Percentiles rank a stretch among this genome's conserved stretches.
Conservation (phyloP, 2,888 invertebrate species). For the Mesorhabditis spiculigera region DNA sequence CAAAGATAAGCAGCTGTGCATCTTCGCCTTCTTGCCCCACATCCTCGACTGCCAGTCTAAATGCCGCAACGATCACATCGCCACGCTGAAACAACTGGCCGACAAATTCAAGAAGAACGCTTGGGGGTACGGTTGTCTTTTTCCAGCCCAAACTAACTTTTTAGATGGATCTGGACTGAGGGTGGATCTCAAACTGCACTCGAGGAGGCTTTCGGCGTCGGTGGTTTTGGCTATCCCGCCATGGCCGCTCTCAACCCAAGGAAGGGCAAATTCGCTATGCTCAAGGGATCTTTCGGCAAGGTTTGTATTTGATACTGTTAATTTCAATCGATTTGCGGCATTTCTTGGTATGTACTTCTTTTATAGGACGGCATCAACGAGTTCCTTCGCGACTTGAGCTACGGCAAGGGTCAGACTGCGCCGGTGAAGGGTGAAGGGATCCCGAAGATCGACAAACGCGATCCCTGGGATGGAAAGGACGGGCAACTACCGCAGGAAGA, state of each 20-base stretch:
- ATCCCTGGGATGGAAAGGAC: conserved; percentile 65
- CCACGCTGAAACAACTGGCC: conserved; percentile 72
- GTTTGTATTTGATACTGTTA: background rate
- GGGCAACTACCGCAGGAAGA: conserved; percentile 61
- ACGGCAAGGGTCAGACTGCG: conserved; percentile 85
- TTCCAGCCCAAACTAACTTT: conserved; percentile 13
- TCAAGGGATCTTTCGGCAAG: conserved; percentile 78
- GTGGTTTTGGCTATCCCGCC: conserved; percentile 97
- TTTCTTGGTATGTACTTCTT: conserved; percentile 71
- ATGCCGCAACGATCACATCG: conserved; percentile 83
- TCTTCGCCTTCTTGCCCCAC: conserved; percentile 86
- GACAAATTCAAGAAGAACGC: conserved; percentile 88
- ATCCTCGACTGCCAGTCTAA: conserved; percentile 90
- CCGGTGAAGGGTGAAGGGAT: conserved; percentile 74
- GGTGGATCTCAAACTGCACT: conserved; percentile 79
- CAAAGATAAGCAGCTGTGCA: conserved; percentile 78
- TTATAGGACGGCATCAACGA: conserved; percentile 81
- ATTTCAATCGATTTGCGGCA: conserved; percentile 65
- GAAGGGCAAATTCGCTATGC: conserved; percentile 90
- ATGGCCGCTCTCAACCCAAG: conserved; percentile 93
- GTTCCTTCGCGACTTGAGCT: conserved; percentile 87
- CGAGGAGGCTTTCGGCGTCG: conserved; percentile 86
- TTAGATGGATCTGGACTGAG: conserved; percentile 87
- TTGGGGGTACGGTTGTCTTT: conserved; percentile 74
- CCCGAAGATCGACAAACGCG: conserved; percentile 58